A percentile compares a stretch with the other conserved stretches of the same genome.
Conservation (phyloP, 37 sponge, comb jelly and placozoan genomes). For the Mnemiopsis leidyi region DNA sequence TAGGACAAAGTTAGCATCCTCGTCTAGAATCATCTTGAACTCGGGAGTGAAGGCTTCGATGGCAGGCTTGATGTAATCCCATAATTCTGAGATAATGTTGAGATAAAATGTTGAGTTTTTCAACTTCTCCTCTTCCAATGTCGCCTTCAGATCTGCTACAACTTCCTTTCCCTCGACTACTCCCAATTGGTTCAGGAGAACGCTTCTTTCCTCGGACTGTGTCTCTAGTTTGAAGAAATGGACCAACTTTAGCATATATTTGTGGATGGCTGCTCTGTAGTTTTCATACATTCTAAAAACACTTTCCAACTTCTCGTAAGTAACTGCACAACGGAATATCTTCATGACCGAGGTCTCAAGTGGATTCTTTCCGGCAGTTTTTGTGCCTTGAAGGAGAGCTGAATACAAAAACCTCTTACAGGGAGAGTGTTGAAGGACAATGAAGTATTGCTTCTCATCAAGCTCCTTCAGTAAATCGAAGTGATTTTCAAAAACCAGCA, state of each 20-base stretch:
- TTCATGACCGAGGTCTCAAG: not conserved
- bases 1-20: not conserved
- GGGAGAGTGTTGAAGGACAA: conserved; percentile 51
- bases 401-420: conserved; percentile 38
- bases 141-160: not conserved
- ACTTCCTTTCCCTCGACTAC: not conserved
- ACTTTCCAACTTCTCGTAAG: conserved; percentile 39
- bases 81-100: not conserved
- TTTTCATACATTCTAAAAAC: conserved; percentile 1
- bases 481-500: conserved; percentile 58
- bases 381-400: not conserved
- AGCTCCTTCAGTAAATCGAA: conserved; percentile 41
- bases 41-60: not conserved
- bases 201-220: not conserved
- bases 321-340: conserved; percentile 1
- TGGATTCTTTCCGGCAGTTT: not conserved
- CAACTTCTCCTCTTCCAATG: not conserved
- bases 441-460: conserved; percentile 53
- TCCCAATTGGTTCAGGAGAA: conserved; percentile 31
- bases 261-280: not conserved
- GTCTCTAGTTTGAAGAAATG: conserved; percentile 12
- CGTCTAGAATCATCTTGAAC: not conserved
- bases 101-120: not conserved
- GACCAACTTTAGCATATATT: conserved; percentile 25
- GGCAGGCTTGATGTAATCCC: conserved; percentile 24